Percentiles rank a stretch among this genome's conserved stretches.
Conservation (phyloP, 23 tunicate species). For the Diplosoma virens region DNA sequence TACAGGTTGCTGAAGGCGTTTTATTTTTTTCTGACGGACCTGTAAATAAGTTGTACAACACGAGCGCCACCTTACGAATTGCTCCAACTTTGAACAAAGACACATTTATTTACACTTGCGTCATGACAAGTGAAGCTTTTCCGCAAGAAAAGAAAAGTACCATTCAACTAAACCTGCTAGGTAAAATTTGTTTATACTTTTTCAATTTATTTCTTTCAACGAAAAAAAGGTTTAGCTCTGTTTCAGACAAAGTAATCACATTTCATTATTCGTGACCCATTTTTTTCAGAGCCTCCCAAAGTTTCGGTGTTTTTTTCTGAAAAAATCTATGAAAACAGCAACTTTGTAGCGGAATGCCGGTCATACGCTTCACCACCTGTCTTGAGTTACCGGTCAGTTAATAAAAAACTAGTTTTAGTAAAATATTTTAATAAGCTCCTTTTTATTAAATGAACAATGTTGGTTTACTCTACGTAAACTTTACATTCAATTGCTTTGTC, state of each 20-base stretch:
- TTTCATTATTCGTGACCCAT: background rate
- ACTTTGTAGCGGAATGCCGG: conserved; percentile 43
- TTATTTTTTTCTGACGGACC: conserved; percentile 28
- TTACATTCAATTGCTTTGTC: no score
- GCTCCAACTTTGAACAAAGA: conserved; percentile 57
- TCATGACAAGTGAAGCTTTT: conserved; percentile 60
- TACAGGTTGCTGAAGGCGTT: conserved; percentile 38
- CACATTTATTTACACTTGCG: conserved; percentile 57
- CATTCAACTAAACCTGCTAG: conserved; percentile 43
- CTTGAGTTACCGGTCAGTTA: conserved; percentile 55
- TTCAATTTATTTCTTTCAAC: no score
- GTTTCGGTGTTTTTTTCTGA: conserved; percentile 41
- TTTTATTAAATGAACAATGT: no score
- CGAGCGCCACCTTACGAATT: conserved; percentile 74
- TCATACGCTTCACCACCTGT: conserved; percentile 60
- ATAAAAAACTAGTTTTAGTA: no score
- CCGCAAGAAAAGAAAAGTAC: background rate
- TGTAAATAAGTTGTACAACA: conserved; percentile 44
- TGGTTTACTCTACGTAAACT: no score
- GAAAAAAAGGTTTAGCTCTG: no score
- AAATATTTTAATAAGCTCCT: no score
- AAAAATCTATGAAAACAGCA: conserved; percentile 35
- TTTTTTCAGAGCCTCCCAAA: conserved; percentile 66
- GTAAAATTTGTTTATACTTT: conserved; percentile 49
- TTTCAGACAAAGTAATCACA: no score